Base-by-base conservation (phyloP, 2,888 invertebrate genomes). In the Entomobrya multifasciata region DNA sequence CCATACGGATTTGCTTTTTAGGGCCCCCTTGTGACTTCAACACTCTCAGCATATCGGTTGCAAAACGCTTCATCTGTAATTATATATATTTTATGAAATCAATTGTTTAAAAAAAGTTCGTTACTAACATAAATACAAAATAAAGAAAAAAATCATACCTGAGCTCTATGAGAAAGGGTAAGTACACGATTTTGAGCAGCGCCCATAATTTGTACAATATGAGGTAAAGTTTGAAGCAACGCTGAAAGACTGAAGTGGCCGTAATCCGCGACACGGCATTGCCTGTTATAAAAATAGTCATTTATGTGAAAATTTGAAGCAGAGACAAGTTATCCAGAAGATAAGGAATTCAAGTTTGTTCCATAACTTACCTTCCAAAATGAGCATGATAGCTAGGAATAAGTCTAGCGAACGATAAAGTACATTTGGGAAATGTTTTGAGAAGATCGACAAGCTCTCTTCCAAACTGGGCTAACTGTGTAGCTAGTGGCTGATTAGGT, bases 351-450 rank as follows among this genome's bases (percentile, higher is more conserved):
- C 60, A 13, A 11, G 25, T 3, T 10, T 47, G 47, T 47, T 10
- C 11, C 13, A 2, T 13, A 55, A 55, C 52, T 65, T 52, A 83
- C 85, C 85, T 85, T 0, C 98, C 98, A 92, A 98, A 99, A 93
- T 98, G 98, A 93, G 98, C 98, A 92, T 99, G 98, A 93, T 98
- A 99, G 0, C 97, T 96, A 1, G 98, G 98, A 91, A 98, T 98
- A 90, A 98, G 96, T 92, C 97, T 96, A 92, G 94, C 95, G 92
- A 96, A 95, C 3, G 96, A 95, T 93, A 99, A 95, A 83, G 96
- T 95, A 91, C 97, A 96, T 89, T 95, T 95, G 0, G 97, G 96
- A 25, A 95, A 95, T 74, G 95, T 96, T 91, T 96, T 96, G 86
- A 98, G 93, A 85, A 98, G 93, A 92, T 98, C 98, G 0, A 96